A percentile compares a stretch with the other conserved stretches of the same genome.
phyloP scores from a whole-genome alignment of 53 echinoderm and acorn worm genomes.

The Echinometra lucunter region DNA sequence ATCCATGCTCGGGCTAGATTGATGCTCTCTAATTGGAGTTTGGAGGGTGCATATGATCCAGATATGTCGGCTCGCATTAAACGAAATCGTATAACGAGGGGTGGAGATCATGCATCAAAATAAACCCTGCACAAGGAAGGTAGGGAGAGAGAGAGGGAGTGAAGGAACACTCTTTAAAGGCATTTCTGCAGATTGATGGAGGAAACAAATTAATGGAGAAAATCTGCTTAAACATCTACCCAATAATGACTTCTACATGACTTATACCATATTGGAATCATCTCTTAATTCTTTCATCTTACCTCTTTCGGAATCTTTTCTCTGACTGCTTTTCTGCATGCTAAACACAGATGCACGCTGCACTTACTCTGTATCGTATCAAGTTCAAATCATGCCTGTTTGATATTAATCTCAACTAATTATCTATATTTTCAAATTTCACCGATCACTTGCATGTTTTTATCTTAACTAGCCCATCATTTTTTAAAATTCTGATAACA shows the following conservation, averaged over 20 bases:
- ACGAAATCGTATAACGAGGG: constrained; percentile 65
- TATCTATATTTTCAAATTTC: background rate
- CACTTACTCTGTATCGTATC: background rate
- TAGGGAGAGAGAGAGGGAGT: background rate
- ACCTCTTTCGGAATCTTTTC: background rate
- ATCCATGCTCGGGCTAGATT: constrained; percentile 59
- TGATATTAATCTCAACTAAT: too few species aligned
- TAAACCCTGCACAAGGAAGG: constrained; percentile 15
- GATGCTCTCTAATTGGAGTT: constrained; percentile 68
- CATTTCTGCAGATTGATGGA: constrained; percentile 9
- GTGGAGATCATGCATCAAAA: constrained; percentile 53
- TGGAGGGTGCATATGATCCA: constrained; percentile 64
- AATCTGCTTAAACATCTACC: constrained; percentile 24
- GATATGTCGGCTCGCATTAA: constrained; percentile 68
- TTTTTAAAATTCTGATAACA: too few species aligned
- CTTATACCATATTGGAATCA: constrained; percentile 21
- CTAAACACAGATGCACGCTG: background rate
- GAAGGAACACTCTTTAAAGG: constrained; percentile 4
- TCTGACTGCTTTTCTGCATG: background rate
- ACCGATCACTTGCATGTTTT: background rate
- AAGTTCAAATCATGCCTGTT: too few species aligned
- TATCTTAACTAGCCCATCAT: too few species aligned
- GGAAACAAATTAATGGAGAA: constrained; percentile 25
- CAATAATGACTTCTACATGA: constrained; percentile 16
- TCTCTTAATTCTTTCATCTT: background rate